These are phyloP conservation scores for Myodes glareolus DNA, from an alignment of 2,113 vertebrate genomes.

Conservation along the genomic window DNA sequence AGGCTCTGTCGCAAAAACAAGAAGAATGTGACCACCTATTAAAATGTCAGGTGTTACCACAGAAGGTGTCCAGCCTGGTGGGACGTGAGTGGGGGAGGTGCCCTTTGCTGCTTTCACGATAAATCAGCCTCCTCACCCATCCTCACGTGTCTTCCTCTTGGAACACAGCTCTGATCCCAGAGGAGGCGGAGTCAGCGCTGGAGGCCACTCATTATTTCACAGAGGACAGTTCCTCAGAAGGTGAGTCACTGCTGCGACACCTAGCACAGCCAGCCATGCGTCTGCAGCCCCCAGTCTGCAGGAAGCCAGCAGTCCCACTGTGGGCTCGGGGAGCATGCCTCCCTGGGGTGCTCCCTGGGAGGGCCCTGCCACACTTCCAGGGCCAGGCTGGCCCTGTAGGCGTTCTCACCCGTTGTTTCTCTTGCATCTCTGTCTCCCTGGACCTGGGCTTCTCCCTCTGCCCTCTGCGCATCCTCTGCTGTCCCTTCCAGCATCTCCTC, in stretches of 20 bases:
- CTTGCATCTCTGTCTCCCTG: slow-evolving; percentile 76
- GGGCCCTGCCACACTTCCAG: background rate
- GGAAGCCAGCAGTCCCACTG: background rate
- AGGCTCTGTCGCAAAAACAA: background rate
- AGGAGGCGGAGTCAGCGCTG: slow-evolving; percentile 95
- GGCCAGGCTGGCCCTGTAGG: background rate
- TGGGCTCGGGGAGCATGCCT: background rate
- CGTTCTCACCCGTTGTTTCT: slow-evolving; percentile 76
- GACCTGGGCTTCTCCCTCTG: slow-evolving; percentile 74
- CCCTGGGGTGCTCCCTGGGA: background rate
- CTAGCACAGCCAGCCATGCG: background rate
- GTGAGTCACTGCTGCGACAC: slow-evolving; percentile 79
- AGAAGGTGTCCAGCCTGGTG: rapidly evolving
- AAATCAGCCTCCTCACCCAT: background rate
- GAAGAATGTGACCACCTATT: background rate
- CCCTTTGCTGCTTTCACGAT: background rate
- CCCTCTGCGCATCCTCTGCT: slow-evolving; percentile 72
- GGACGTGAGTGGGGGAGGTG: rapidly evolving
- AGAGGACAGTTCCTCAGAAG: slow-evolving; percentile 88
- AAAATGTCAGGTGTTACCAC: rapidly evolving
- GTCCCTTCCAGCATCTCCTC: slow-evolving; percentile 90
- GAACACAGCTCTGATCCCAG: slow-evolving; percentile 91
- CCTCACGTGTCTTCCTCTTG: slow-evolving; percentile 41
- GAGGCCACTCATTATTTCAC: slow-evolving; percentile 95
- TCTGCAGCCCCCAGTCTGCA: background rate